Conservation (phyloP, 2,113 vertebrate species). For the western clawed frog (Xenopus tropicalis) region UCB_Xtro_10.0 CM004443.2:71433501-71434000, state of each 20-base stretch:
- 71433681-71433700: neutral
- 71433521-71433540: conserved; percentile 28
- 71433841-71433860: neutral
- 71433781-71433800: conserved; percentile 15
- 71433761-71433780: conserved; percentile 9
- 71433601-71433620: conserved; percentile 24
- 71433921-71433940: too few relatives aligned
- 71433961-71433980: too few relatives aligned
- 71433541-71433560: conserved; percentile 14
- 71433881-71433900: neutral
- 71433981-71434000: too few relatives aligned
- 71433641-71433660: conserved; percentile 35
- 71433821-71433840: neutral
- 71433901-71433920: neutral
- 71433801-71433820: neutral
- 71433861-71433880: neutral
- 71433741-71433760: conserved; percentile 16
- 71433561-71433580: conserved; percentile 12
- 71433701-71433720: neutral
- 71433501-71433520: conserved; percentile 28
- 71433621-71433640: conserved; percentile 29
- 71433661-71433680: neutral
- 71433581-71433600: conserved; percentile 30
- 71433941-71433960: too few relatives aligned
- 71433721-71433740: conserved; percentile 24